These are phyloP conservation scores for Synergus japonicus DNA, from an alignment of 2,888 invertebrate species.

Conservation along the genomic window DNA sequence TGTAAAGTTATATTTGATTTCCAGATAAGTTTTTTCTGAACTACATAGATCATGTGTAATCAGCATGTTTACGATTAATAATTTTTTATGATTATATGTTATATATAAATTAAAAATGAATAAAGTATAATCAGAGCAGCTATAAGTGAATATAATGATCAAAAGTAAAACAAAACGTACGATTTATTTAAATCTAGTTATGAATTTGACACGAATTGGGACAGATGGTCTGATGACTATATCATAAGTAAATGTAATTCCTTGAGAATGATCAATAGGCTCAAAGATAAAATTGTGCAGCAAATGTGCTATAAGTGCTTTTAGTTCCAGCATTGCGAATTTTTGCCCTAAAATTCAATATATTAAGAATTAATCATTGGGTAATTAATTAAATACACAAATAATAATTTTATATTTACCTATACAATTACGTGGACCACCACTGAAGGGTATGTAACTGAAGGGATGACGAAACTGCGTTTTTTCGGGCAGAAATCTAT, in stretches of 20 bases:
- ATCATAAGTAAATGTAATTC: slow-evolving; percentile 54
- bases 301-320: slow-evolving; percentile 59
- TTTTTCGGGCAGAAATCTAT: slow-evolving; percentile 83
- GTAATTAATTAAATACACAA: background rate
- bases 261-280: slow-evolving; percentile 56
- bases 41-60: too few relatives aligned
- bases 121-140: too few relatives aligned
- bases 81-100: too few relatives aligned
- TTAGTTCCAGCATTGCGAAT: slow-evolving; percentile 68
- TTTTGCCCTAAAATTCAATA: slow-evolving; percentile 55
- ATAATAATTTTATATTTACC: slow-evolving; percentile 73
- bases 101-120: too few relatives aligned
- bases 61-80: too few relatives aligned
- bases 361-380: background rate
- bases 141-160: too few relatives aligned
- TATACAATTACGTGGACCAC: slow-evolving; percentile 84
- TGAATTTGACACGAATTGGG: slow-evolving; percentile 46
- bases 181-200: too few relatives aligned
- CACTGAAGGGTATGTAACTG: slow-evolving; percentile 84
- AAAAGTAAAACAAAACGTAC: too few relatives aligned
- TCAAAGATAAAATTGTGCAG: slow-evolving; percentile 65
- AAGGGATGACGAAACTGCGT: slow-evolving; percentile 80
- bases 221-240: slow-evolving; percentile 60
- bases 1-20: too few relatives aligned
- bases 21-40: too few relatives aligned